Evolutionary conservation across 1,140 invertebrate genomes (phyloP).

Genomic region (Thaumetopoea pityocampa): DNA sequence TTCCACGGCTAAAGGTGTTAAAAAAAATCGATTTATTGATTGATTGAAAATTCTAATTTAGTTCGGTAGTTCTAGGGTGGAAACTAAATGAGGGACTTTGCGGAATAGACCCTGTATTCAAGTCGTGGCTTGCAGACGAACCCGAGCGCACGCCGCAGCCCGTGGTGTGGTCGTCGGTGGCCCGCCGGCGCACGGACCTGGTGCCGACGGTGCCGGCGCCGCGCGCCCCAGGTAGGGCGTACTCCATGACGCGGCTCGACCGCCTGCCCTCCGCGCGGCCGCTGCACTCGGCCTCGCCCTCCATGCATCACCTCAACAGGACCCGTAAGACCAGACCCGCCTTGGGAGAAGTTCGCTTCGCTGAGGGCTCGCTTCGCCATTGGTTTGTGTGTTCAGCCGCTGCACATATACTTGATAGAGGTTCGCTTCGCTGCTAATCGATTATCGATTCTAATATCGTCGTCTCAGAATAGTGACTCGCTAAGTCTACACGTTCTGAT

Average conservation of each 20-base stretch:
- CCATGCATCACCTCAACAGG: slow-evolving; percentile 55
- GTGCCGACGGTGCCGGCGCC: slow-evolving; percentile 91
- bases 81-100: not conserved
- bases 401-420: no score
- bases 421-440: no score
- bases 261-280: slow-evolving; percentile 81
- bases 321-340: slow-evolving; percentile 43
- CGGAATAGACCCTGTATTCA: not conserved
- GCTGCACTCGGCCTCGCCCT: slow-evolving; percentile 65
- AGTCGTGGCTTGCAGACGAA: slow-evolving; percentile 48
- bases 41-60: no score
- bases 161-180: slow-evolving; percentile 82
- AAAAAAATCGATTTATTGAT: no score
- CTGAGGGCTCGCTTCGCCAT: slow-evolving; percentile 1
- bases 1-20: no score
- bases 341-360: not conserved
- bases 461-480: no score
- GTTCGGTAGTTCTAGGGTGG: no score
- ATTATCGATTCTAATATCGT: no score
- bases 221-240: slow-evolving; percentile 89
- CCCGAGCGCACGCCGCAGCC: slow-evolving; percentile 75
- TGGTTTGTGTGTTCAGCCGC: slow-evolving; percentile 7
- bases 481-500: no score
- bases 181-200: slow-evolving; percentile 90
- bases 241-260: slow-evolving; percentile 94